Percentiles rank a stretch among this genome's conserved stretches.
Conservation (phyloP, 1,140 invertebrate genomes). For the Potamilus streckersoni region DNA sequence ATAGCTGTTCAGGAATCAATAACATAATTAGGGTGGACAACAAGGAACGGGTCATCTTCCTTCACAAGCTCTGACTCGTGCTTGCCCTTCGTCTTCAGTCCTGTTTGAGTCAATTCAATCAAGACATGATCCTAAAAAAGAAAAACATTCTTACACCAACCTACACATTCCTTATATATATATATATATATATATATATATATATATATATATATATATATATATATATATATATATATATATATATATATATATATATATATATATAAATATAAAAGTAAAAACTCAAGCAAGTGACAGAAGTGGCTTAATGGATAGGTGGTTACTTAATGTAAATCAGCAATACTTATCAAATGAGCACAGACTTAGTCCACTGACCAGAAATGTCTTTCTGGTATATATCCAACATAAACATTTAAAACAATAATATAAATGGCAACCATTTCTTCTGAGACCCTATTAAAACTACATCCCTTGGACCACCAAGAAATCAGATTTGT, state of each 20-base stretch:
- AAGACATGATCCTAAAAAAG: slow-evolving; percentile 86
- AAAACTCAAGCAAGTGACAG: neutral
- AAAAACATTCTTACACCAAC: neutral
- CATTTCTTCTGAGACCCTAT: no score
- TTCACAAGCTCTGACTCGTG: slow-evolving; percentile 59
- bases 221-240: slow-evolving; percentile 31
- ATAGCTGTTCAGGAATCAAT: slow-evolving; percentile 71
- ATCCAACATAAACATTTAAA: no score
- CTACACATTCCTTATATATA: no score
- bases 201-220: slow-evolving; percentile 23
- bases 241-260: slow-evolving; percentile 1
- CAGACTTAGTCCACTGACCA: no score
- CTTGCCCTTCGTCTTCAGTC: slow-evolving; percentile 69
- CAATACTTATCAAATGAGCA: neutral
- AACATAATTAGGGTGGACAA: slow-evolving; percentile 97
- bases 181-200: slow-evolving; percentile 16
- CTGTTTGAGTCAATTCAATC: slow-evolving; percentile 84
- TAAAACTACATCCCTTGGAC: no score
- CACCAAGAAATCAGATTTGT: no score
- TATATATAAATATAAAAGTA: slow-evolving; percentile 31
- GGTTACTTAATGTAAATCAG: neutral
- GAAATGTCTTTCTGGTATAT: no score
- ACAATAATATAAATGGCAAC: no score
- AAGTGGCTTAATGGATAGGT: neutral
- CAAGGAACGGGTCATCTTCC: slow-evolving; percentile 87